phyloP scores from a whole-genome alignment of 2,113 vertebrate species.

The Stegastes partitus region DNA sequence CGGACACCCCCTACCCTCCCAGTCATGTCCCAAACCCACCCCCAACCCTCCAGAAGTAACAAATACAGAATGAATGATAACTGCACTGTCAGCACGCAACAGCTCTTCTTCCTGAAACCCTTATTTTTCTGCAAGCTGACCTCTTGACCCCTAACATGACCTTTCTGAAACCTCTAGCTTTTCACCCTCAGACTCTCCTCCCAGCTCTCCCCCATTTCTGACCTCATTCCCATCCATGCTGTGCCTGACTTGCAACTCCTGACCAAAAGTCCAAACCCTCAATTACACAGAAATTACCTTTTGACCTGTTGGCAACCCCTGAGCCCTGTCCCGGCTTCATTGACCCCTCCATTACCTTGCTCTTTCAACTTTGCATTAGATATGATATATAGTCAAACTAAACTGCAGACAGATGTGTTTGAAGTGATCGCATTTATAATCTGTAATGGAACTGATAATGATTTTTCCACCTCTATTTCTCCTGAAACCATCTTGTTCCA shows the following conservation, averaged over 20 bases:
- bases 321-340: slow-evolving; percentile 32
- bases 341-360: slow-evolving; percentile 33
- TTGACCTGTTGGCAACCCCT: slow-evolving; percentile 22
- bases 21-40: slow-evolving; percentile 2
- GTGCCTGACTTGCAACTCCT: slow-evolving; percentile 63
- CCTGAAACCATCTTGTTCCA: slow-evolving; percentile 47
- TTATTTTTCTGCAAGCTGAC: slow-evolving; percentile 30
- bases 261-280: slow-evolving; percentile 37
- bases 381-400: slow-evolving; percentile 51
- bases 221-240: slow-evolving; percentile 39
- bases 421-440: slow-evolving; percentile 56
- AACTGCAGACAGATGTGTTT: slow-evolving; percentile 65
- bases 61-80: slow-evolving; percentile 72
- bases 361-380: slow-evolving; percentile 66
- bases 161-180: slow-evolving; percentile 16
- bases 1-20: slow-evolving; percentile 52
- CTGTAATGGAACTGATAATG: slow-evolving; percentile 54
- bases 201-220: slow-evolving; percentile 12
- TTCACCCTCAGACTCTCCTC: slow-evolving; percentile 11
- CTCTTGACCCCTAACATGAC: slow-evolving; percentile 1
- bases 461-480: slow-evolving; percentile 57
- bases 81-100: slow-evolving; percentile 73
- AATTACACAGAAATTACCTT: slow-evolving; percentile 43
- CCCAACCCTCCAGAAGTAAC: slow-evolving; percentile 37
- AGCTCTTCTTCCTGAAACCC: slow-evolving; percentile 35